These are phyloP conservation scores for Elgaria multicarinata DNA, from an alignment of 2,113 vertebrate species.

Conservation along the genomic window DNA sequence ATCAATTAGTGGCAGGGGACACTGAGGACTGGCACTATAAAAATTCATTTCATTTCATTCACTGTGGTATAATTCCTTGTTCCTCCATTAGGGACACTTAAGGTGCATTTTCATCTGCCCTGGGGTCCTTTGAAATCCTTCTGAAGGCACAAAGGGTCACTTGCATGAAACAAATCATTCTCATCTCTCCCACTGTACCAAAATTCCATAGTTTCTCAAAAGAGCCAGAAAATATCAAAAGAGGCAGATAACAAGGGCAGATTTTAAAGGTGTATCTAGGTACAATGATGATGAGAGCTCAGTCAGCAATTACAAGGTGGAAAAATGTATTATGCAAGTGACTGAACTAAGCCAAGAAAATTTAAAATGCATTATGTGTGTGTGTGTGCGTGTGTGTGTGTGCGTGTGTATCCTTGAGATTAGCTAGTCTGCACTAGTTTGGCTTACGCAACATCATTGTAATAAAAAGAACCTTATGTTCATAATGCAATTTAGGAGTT, in stretches of 20 bases:
- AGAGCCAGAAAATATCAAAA: not conserved
- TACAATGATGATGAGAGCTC: not conserved
- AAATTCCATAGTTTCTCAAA: not conserved
- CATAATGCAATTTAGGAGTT: not conserved
- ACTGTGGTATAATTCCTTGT: not conserved
- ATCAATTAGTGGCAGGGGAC: not conserved
- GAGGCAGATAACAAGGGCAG: not conserved
- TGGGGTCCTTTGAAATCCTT: not conserved
- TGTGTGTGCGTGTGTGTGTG: too few species aligned
- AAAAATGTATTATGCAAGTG: not conserved
- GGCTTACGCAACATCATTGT: not conserved
- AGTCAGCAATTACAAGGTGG: not conserved
- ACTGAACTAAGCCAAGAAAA: not conserved
- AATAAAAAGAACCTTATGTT: not conserved
- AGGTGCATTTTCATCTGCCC: not conserved
- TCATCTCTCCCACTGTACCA: not conserved
- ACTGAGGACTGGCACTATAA: not conserved
- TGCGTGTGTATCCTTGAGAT: not conserved
- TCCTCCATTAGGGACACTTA: not conserved
- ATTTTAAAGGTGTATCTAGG: not conserved
- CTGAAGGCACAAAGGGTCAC: not conserved
- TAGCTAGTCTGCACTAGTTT: not conserved
- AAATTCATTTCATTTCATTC: not conserved
- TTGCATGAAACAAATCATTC: not conserved
- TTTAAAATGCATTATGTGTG: conserved; percentile 6